Conservation (phyloP, 1,140 invertebrate species). For the Pseudomyrmex concolor region DNA sequence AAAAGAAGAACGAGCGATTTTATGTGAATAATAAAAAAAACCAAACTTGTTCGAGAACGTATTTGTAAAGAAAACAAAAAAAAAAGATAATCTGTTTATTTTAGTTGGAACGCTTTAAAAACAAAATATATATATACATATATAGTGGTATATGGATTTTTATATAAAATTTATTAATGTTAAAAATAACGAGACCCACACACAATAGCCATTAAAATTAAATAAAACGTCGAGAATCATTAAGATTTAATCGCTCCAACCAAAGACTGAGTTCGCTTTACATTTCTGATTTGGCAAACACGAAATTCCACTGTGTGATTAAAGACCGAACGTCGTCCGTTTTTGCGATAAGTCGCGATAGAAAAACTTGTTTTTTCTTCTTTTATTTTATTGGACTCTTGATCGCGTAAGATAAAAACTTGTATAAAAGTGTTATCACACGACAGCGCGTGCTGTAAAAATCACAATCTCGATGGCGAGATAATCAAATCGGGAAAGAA, state of each 20-base stretch:
- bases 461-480: background rate
- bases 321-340: constrained; percentile 35
- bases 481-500: background rate
- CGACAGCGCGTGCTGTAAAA: background rate
- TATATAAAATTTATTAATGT: constrained; percentile 79
- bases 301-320: constrained; percentile 66
- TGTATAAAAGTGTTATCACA: too few species aligned
- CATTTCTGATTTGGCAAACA: constrained; percentile 74
- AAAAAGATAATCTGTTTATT: constrained; percentile 70
- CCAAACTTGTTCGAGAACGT: constrained; percentile 59
- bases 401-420: background rate
- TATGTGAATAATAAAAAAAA: constrained; percentile 47
- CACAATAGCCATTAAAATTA: constrained; percentile 66
- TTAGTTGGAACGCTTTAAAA: constrained; percentile 73
- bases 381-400: background rate
- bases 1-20: constrained; percentile 67
- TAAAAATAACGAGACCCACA: constrained; percentile 63
- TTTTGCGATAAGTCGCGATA: constrained; percentile 11
- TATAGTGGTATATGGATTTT: constrained; percentile 76
- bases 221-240: constrained; percentile 70
- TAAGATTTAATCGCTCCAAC: constrained; percentile 74
- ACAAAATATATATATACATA: constrained; percentile 59
- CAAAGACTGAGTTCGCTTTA: constrained; percentile 78
- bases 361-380: background rate
- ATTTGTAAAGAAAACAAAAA: constrained; percentile 62